Evolutionary conservation across 2,113 vertebrate genomes (phyloP), one percentile per base, ranked within the genome.

Genomic region (Prunella himalayana): DNA sequence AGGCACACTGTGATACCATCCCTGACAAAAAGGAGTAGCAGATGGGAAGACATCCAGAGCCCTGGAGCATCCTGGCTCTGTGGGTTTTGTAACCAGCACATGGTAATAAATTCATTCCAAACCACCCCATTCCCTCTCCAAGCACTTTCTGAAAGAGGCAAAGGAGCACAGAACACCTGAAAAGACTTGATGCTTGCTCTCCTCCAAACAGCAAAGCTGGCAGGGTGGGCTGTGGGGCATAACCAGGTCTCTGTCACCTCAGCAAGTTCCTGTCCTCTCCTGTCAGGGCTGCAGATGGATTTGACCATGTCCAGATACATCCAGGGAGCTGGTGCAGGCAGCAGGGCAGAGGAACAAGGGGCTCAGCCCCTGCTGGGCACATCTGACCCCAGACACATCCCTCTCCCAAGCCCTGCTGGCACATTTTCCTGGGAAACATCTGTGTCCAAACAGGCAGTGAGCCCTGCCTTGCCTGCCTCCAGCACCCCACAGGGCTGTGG

Each of bases 1-100:
- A 72, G 31, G 9, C 0, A 6, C 79, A 44, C 50, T 10, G 22
- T 10, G 4, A 57, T 10, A 44, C 1, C 13, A 41, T 14, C 47
- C 35, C 31, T 4, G 1, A 60, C 33, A 35, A 51, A 53, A 33
- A 12, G 1, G 42, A 84, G 35, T 24, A 68, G 33, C 0, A 4
- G 39, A 45, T 35, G 69, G 39, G 41, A 70, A 84, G 47, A n/a
- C 1, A 15, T 23, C 16, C 72, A 63, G 72, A 86, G 60, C 77
- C 33, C 37, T 0, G 0, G 13, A 39, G 42, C 64, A 59, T 17
- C 57, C 57, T 4, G 0, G 73, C 70, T 33, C 60, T 4, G 21
- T 10, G 33, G n/a, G 49, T 30, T 71, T 80, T 64, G 53, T 41
- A 93, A 72, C 35, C 23, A 82, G 42, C 39, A 73, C 28, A 11